Base-by-base conservation (phyloP, 1,140 invertebrate species). In the Drosophila saltans region DNA sequence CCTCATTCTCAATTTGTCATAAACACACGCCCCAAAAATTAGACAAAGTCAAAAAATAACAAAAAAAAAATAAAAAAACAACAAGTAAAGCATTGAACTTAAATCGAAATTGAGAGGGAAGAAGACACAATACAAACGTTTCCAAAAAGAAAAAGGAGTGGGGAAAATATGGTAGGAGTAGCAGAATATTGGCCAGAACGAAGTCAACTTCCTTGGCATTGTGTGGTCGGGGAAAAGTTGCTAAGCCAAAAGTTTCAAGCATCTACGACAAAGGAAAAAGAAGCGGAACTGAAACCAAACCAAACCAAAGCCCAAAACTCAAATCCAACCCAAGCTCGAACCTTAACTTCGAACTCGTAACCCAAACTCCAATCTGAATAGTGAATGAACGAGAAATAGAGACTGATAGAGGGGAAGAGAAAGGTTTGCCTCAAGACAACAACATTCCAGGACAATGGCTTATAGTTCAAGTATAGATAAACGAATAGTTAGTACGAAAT, bases 361-460 rank as follows among this genome's bases (percentile, higher is more conserved):
- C 45, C 8, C 45, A 52, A 52, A 52, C 21, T 52, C 45, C 45
- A 52, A 52, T 52, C 45, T 52, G 21, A 10, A 52, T 52, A 26
- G 45, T 10, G 45, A 52, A 9, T 9, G 21, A 8, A 3, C 1
- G n/a, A 21, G 16, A 7, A 21, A 48, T 2, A 24, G 45, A 16
- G 16, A 7, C 7, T 24, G 21, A 7, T 2, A 30, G 5, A 9
- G 16, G 5, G 45, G 1, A 7, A 16, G 7, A 24, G 16, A 21
- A 16, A 3, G 8, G 45, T 21, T 52, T 52, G 45, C 9, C 45
- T 52, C 45, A 48, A 48, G 45, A 48, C 16, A 24, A 48, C 16
- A 48, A 48, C 16, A 48, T 48, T 48, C 45, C 45, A 52, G 45
- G 45, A 52, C 45, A 52, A 52, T 52, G 45, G 45, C 45, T 52